phyloP scores from a whole-genome alignment of 2,113 vertebrate genomes.

The Podilymbus podiceps region DNA sequence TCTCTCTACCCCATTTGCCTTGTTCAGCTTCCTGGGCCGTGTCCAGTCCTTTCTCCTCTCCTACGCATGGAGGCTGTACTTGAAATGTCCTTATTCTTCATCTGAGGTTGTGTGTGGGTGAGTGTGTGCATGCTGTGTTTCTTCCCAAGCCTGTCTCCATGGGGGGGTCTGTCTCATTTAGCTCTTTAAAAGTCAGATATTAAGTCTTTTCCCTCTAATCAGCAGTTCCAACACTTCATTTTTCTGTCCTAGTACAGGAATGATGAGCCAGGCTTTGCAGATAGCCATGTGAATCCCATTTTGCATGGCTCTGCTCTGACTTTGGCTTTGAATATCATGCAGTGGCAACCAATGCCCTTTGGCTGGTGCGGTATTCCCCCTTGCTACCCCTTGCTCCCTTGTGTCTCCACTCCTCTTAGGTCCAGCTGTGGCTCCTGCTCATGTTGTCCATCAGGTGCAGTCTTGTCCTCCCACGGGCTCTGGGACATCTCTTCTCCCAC shows the following conservation, averaged over 20 bases:
- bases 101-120: accelerated
- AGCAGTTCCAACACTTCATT: background rate
- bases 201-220: background rate
- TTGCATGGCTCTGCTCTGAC: background rate
- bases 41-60: background rate
- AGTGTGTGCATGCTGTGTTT: background rate
- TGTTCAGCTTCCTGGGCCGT: background rate
- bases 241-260: background rate
- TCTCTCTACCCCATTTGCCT: background rate
- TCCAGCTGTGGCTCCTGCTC: background rate
- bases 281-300: background rate
- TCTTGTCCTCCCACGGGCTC: background rate
- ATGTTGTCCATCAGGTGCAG: background rate
- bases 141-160: background rate
- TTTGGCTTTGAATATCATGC: background rate
- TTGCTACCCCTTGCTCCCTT: background rate
- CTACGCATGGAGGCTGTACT: background rate
- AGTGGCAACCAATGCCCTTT: background rate
- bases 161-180: background rate
- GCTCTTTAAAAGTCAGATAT: background rate
- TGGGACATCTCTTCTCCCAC: background rate
- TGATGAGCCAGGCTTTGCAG: background rate
- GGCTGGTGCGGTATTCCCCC: background rate
- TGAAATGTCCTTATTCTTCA: background rate
- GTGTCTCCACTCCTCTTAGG: background rate